phyloP scores from a whole-genome alignment of 2,797 vertebrate genomes.

The Melanogrammus aeglefinus region DNA sequence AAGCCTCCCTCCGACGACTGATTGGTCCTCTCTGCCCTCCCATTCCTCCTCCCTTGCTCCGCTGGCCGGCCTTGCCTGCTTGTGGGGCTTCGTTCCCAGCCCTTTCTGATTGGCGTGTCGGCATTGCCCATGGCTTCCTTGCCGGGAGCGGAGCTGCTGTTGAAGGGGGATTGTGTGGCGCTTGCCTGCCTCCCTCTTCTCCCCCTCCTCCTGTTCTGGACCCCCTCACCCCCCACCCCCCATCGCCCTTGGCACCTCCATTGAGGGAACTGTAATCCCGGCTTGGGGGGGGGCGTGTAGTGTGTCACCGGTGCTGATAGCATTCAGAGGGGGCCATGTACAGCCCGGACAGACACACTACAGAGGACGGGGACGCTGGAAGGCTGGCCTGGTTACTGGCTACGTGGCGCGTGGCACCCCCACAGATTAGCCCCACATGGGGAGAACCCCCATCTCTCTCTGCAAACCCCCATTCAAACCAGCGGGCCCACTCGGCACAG shows the following conservation, averaged over 20 bases:
- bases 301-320: conserved; percentile 75
- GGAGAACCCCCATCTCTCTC: conserved; percentile 9
- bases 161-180: conserved; percentile 51
- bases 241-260: conserved; percentile 53
- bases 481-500: conserved; percentile 42
- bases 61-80: conserved; percentile 41
- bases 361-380: conserved; percentile 57
- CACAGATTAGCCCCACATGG: conserved; percentile 62
- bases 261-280: conserved; percentile 72
- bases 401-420: conserved; percentile 55
- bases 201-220: conserved; percentile 38
- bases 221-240: conserved; percentile 48
- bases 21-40: conserved; percentile 42
- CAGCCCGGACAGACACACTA: conserved; percentile 60
- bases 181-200: conserved; percentile 52
- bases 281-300: conserved; percentile 59
- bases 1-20: conserved; percentile 53
- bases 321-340: conserved; percentile 68
- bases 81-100: conserved; percentile 54
- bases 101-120: conserved; percentile 57
- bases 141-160: conserved; percentile 58
- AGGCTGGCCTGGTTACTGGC: conserved; percentile 56
- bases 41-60: conserved; percentile 39
- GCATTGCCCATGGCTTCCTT: conserved; percentile 60
- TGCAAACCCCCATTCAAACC: conserved; percentile 53